These are phyloP conservation scores for Blastobasis adustella DNA, from an alignment of 2,888 invertebrate species.

Conservation along the genomic window DNA sequence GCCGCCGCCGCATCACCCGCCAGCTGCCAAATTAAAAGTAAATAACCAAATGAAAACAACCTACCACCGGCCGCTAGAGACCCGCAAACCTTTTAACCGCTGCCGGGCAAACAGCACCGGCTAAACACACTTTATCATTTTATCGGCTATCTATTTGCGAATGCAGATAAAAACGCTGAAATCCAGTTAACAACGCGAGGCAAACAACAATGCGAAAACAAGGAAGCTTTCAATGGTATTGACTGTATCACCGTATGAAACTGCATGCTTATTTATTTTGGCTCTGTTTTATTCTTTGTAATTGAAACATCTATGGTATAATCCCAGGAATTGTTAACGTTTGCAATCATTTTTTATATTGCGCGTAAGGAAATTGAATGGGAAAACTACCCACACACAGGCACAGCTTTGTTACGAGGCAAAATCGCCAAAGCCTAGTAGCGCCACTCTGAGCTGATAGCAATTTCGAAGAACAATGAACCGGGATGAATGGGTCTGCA, in stretches of 20 bases:
- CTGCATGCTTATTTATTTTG: background rate
- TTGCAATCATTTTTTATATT: background rate
- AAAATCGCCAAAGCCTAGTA: conserved; percentile 48
- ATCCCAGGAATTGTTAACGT: background rate
- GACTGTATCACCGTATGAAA: background rate
- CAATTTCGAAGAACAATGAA: conserved; percentile 70
- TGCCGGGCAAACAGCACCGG: conserved; percentile 66
- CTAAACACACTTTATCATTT: conserved; percentile 69
- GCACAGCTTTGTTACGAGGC: conserved; percentile 31
- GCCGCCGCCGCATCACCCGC: conserved; percentile 64
- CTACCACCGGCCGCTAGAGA: conserved; percentile 60
- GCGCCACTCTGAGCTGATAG: conserved; percentile 58
- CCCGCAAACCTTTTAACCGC: conserved; percentile 72
- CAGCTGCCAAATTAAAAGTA: conserved; percentile 75
- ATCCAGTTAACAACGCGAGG: conserved; percentile 12
- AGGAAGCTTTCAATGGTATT: conserved; percentile 1
- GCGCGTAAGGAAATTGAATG: conserved; percentile 21
- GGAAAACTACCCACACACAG: conserved; percentile 18
- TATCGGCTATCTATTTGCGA: conserved; percentile 63
- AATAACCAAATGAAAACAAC: conserved; percentile 74
- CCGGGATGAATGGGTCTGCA: conserved; percentile 58
- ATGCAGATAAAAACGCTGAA: conserved; percentile 55
- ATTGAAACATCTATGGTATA: background rate
- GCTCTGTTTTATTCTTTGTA: background rate
- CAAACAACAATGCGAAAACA: conserved; percentile 2